Percentiles rank a stretch among this genome's conserved stretches.
phyloP scores from a whole-genome alignment of 2,113 vertebrate species.

The Labeo rohita region DNA sequence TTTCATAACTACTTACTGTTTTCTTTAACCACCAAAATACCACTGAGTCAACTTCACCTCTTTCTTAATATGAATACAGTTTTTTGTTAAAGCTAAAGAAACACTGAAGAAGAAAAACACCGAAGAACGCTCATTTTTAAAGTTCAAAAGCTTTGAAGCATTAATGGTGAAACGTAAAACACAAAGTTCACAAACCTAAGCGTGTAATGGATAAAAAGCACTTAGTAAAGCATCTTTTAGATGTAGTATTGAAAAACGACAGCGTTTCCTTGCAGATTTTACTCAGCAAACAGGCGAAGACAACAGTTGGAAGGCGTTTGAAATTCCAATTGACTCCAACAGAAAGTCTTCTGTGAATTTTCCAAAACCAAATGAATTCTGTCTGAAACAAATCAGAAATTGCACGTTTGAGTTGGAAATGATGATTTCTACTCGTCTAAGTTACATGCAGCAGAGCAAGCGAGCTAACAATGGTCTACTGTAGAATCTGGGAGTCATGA shows the following conservation, averaged over 20 bases:
- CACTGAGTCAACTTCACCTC: not conserved
- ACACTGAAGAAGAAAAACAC: not conserved
- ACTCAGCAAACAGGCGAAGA: slow-evolving; percentile 48
- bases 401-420: slow-evolving; percentile 10
- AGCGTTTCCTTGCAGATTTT: not conserved
- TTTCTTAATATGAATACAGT: not conserved
- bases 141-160: not conserved
- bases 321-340: not conserved
- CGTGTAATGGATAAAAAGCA: not conserved
- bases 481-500: slow-evolving; percentile 16
- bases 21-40: not conserved
- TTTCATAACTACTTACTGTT: not conserved
- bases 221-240: not conserved
- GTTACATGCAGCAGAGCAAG: not conserved
- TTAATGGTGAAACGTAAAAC: not conserved
- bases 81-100: not conserved
- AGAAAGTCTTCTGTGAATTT: not conserved
- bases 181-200: not conserved
- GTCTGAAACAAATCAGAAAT: slow-evolving; percentile 33
- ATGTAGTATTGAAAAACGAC: not conserved
- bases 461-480: slow-evolving; percentile 23
- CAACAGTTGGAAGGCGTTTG: slow-evolving; percentile 21
- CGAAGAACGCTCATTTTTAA: not conserved
- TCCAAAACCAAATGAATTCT: slow-evolving; percentile 34
- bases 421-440: not conserved